Percentiles rank a stretch among this genome's conserved stretches.
phyloP scores from a whole-genome alignment of 2,797 vertebrate genomes.

The Emys orbicularis region DNA sequence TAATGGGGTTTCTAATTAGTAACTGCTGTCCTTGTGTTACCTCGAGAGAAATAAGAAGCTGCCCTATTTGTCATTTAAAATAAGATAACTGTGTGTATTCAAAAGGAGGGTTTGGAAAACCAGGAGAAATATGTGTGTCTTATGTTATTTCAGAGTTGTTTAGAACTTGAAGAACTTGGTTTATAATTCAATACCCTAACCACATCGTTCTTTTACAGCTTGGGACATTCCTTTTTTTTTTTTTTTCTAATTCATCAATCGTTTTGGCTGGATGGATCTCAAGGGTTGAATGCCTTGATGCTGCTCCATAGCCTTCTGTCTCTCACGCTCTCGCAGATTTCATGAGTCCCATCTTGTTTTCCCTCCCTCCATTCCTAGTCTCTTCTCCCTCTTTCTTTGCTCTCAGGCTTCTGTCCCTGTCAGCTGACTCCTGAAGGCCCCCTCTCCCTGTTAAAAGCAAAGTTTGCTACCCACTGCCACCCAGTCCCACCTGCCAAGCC shows the following conservation, averaged over 20 bases:
- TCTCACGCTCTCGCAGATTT: neutral
- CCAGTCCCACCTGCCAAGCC: neutral
- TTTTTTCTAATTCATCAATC: neutral
- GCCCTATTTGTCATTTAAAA: neutral
- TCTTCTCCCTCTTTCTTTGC: neutral
- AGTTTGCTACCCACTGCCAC: neutral
- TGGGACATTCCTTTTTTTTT: neutral
- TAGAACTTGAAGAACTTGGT: slow-evolving; percentile 3
- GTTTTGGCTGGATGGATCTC: neutral
- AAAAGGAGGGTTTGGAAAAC: neutral
- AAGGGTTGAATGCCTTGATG: neutral
- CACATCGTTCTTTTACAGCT: neutral
- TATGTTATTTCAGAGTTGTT: neutral
- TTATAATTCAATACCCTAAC: neutral
- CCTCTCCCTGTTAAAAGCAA: neutral
- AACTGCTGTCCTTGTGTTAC: neutral
- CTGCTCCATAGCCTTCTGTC: neutral
- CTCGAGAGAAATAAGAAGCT: neutral
- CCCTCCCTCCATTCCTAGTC: neutral
- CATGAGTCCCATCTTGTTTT: neutral
- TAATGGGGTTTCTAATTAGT: slow-evolving; percentile 2
- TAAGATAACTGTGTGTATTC: neutral
- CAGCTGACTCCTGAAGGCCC: neutral
- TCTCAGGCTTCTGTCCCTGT: neutral
- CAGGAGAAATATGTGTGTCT: neutral